Conservation (phyloP, 2,113 vertebrate genomes). For the Hippoglossus stenolepis region DNA sequence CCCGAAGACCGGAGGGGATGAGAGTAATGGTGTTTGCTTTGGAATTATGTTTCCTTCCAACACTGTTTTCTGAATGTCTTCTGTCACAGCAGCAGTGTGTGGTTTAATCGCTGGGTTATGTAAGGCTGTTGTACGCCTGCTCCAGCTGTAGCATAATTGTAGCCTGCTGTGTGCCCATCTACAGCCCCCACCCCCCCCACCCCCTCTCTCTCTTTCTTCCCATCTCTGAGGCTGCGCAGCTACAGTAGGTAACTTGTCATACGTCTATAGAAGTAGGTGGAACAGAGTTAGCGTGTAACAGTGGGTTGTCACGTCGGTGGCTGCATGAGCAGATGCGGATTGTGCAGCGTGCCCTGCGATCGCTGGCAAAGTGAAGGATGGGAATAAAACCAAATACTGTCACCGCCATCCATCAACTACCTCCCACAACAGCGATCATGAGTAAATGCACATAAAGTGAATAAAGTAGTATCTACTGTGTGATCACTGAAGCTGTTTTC, state of each 20-base stretch:
- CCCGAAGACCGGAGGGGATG: slow-evolving; percentile 29
- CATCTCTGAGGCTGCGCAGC: slow-evolving; percentile 33
- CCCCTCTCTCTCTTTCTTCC: slow-evolving; percentile 5
- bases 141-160: slow-evolving; percentile 67
- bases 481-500: slow-evolving; percentile 25
- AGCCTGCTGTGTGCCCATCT: slow-evolving; percentile 54
- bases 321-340: slow-evolving; percentile 31
- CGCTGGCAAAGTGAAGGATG: slow-evolving; percentile 45
- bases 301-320: slow-evolving; percentile 53
- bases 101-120: slow-evolving; percentile 58
- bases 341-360: slow-evolving; percentile 17
- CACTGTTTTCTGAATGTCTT: slow-evolving; percentile 44
- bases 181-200: neutral
- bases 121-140: slow-evolving; percentile 51
- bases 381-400: slow-evolving; percentile 40
- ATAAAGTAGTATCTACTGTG: neutral
- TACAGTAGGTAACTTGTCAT: slow-evolving; percentile 63
- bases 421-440: neutral
- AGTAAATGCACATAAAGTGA: slow-evolving; percentile 45
- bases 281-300: slow-evolving; percentile 51
- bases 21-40: slow-evolving; percentile 33
- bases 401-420: slow-evolving; percentile 36
- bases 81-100: slow-evolving; percentile 20
- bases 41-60: slow-evolving; percentile 13
- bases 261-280: slow-evolving; percentile 49